phyloP scores from a whole-genome alignment of 2,113 vertebrate species.

The Pterocles orientalis region DNA sequence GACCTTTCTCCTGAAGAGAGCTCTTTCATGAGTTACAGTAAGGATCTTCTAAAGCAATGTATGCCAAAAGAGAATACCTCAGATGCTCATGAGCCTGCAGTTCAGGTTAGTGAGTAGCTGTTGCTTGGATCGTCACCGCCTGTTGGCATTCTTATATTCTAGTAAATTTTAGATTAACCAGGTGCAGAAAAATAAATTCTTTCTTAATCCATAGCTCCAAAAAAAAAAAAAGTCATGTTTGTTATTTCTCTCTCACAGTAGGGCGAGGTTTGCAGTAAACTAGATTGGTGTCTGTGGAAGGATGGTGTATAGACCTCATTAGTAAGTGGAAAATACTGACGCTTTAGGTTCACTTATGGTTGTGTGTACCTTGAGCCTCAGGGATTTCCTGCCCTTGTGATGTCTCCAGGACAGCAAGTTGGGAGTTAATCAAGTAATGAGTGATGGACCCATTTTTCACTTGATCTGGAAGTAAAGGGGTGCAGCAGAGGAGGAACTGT shows the following conservation, averaged over 20 bases:
- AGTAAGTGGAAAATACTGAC: background rate
- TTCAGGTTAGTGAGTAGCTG: slow-evolving; percentile 65
- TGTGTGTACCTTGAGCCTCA: background rate
- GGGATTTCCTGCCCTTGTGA: background rate
- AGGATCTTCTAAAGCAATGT: slow-evolving; percentile 36
- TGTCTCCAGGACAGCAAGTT: background rate
- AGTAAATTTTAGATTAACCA: background rate
- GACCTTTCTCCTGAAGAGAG: slow-evolving; percentile 71
- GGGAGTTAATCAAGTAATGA: background rate
- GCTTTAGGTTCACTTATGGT: background rate
- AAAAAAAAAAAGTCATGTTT: background rate
- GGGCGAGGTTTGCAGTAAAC: background rate
- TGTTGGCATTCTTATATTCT: background rate
- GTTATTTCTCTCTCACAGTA: background rate
- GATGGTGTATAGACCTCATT: background rate
- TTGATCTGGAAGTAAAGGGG: background rate
- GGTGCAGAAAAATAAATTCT: background rate
- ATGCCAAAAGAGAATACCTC: background rate
- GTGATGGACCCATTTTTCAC: background rate
- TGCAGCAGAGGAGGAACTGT: background rate
- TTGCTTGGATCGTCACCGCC: background rate
- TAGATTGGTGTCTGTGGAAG: background rate
- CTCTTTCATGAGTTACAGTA: slow-evolving; percentile 69
- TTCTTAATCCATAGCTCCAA: background rate
- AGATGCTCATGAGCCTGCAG: slow-evolving; percentile 2